phyloP scores from a whole-genome alignment of 2,888 invertebrate species.

The Marronus borbonicus region DNA sequence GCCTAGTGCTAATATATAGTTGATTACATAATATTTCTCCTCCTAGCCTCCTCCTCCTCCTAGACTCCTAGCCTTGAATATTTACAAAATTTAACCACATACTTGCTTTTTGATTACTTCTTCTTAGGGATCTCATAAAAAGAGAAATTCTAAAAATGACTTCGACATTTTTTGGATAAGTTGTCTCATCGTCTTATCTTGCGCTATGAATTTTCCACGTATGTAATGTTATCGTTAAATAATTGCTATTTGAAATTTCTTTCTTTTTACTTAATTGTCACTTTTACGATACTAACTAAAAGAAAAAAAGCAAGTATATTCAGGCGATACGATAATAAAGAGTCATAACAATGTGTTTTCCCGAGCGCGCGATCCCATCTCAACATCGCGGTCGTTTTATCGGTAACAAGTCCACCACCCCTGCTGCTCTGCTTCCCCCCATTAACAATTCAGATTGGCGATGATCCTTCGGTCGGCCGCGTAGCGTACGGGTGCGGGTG shows the following conservation, averaged over 20 bases:
- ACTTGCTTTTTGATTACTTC: too few species aligned
- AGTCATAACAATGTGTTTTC: slow-evolving; percentile 47
- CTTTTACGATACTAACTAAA: slow-evolving; percentile 14
- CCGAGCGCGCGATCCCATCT: slow-evolving; percentile 32
- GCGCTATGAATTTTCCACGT: too few species aligned
- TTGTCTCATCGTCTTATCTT: too few species aligned
- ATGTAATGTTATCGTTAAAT: neutral
- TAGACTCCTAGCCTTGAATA: too few species aligned
- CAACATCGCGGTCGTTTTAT: slow-evolving; percentile 46
- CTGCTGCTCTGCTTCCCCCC: slow-evolving; percentile 54
- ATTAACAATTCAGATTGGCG: slow-evolving; percentile 69
- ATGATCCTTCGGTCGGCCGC: slow-evolving; percentile 61
- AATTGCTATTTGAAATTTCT: neutral
- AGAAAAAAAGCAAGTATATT: slow-evolving; percentile 22
- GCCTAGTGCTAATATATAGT: too few species aligned
- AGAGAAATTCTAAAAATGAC: too few species aligned
- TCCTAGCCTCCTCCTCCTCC: too few species aligned
- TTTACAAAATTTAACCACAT: too few species aligned
- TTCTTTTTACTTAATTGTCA: slow-evolving; percentile 17
- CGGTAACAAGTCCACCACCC: slow-evolving; percentile 52
- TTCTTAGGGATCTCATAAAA: too few species aligned
- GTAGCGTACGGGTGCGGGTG: slow-evolving; percentile 53
- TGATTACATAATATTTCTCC: too few species aligned
- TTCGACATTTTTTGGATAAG: too few species aligned
- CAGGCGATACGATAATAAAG: slow-evolving; percentile 35